Conservation (phyloP, 2,113 vertebrate species). For the Trichomycterus rosablanca region DNA sequence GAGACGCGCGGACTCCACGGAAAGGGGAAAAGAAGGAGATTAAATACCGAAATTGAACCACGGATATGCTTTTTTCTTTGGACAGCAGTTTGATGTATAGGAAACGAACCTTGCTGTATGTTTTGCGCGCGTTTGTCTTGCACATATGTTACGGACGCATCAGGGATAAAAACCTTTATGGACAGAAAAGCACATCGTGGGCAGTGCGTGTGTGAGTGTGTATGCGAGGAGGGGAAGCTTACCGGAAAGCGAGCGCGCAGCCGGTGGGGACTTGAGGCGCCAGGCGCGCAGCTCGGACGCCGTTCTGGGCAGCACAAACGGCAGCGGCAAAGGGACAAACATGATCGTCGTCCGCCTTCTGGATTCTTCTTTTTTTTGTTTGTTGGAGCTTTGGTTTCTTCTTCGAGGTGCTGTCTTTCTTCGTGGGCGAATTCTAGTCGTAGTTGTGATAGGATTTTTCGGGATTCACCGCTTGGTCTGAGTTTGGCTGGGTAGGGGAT, state of each 20-base stretch:
- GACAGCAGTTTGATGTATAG: too few species aligned
- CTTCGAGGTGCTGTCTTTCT: not conserved
- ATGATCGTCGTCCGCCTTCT: slow-evolving; percentile 66
- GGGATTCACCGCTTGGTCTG: slow-evolving; percentile 14
- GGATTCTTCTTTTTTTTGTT: slow-evolving; percentile 40
- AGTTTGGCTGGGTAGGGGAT: slow-evolving; percentile 6
- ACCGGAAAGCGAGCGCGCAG: slow-evolving; percentile 76
- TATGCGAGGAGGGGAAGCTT: slow-evolving; percentile 44
- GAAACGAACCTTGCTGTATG: too few species aligned
- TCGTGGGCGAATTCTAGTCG: slow-evolving; percentile 7
- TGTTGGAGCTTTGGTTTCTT: not conserved
- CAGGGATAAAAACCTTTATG: not conserved
- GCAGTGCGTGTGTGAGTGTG: not conserved
- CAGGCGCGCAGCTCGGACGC: slow-evolving; percentile 77
- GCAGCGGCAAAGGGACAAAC: slow-evolving; percentile 71
- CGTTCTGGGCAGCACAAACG: slow-evolving; percentile 80
- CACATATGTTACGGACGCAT: not conserved
- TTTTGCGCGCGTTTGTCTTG: too few species aligned
- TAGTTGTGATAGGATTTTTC: slow-evolving; percentile 11
- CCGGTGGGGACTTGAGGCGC: slow-evolving; percentile 79
- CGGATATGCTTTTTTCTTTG: too few species aligned
- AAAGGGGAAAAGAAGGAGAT: not conserved
- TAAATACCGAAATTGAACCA: too few species aligned
- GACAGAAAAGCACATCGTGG: too few species aligned
- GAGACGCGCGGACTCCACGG: slow-evolving; percentile 57